Base-by-base conservation (phyloP, 2,888 invertebrate genomes). In the Caenorhabditis sp. region DNA sequence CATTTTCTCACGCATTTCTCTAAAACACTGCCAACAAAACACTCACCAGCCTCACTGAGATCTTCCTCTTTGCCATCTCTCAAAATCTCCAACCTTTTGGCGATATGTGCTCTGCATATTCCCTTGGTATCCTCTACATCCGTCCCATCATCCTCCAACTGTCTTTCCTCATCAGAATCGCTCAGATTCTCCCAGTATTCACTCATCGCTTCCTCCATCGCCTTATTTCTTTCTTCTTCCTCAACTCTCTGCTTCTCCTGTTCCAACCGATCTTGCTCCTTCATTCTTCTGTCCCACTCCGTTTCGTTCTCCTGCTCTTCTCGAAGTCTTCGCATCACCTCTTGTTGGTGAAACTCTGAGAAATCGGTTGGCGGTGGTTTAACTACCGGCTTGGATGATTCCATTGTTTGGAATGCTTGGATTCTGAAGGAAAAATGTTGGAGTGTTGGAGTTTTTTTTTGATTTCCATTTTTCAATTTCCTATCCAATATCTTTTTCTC, bases 301-400 rank as follows among this genome's bases (percentile, higher is more conserved):
- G 32, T 26, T 22, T 56, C 56, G 32, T 68, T 50, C 37, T 68
- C 68, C 35, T 68, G 56, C 32, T 67, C 68, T 32, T 68, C 56
- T 5, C 22, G 37, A 3, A 32, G 20, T 11, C 69, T 13, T 1
- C 70, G 9, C 3, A 37, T 37, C n/a, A n/a, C 22, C 20, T 70
- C 70, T 18, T 61, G 24, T 5, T 20, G 51, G 15, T 70, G 51
- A 15, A 70, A 40, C 20, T 70, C 70, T 0, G 70, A 70, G 20
- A 70, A 70, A 20, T 70, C 70, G 5, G 51, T 70, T 26, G 70
- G 70, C 11, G 18, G n/a, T n/a, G n/a, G 35, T 22, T 22, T 60
- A 26, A 28, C 15, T 9, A 22, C 35, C 24, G 44, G 32, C 22
- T 60, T 35, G 50, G 58, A 15, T 24, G 22, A 24, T 32, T 53